Base-by-base conservation (phyloP, 2,797 vertebrate genomes). In the Heliangelus exortis region DNA sequence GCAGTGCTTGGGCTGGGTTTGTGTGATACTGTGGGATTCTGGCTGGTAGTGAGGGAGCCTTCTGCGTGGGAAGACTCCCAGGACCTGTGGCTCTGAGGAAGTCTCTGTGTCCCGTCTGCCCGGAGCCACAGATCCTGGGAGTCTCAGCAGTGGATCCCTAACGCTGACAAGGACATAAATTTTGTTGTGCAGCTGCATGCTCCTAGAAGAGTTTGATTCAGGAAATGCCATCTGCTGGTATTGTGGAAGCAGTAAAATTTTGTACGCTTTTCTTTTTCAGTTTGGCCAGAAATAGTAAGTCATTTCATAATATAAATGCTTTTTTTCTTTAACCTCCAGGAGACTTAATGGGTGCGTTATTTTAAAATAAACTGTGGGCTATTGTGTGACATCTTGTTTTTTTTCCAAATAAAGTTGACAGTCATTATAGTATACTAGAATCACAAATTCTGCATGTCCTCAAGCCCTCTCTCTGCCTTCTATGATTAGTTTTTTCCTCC, bases 101-200 rank as follows among this genome's bases (percentile, higher is more conserved):
- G n/a, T 45, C 47, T 74, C 31, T 87, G 19, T 66, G 62, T 90
- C 53, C 55, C 14, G 5, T 73, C 79, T 91, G 90, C 62, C 66
- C 0, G 0, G 89, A 94, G 91, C 87, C 1, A 0, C 62, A 78
- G 85, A 88, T 91, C 83, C 77, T 91, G 85, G 76, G 95, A 96
- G 83, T 34, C 76, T 95, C 73, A 76, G 63, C 9, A 4, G 58
- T 94, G 66, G 83, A 79, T 92, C 88, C 34, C 16, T 53, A 67
- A 93, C 79, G 88, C 73, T 93, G 94, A 95, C 95, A 96, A 72
- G 90, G 41, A 86, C 69, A 88, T 95, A 95, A 95, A 95, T 95
- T 93, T 91, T 91, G 45, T 59, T 69, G 47, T 91, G 93, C 96
- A 95, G 94, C 95, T 95, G 93, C 91, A 63, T 59, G 63, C 79